Base-by-base conservation (phyloP, 2,888 invertebrate species). In the Cheilosia vulpina region DNA sequence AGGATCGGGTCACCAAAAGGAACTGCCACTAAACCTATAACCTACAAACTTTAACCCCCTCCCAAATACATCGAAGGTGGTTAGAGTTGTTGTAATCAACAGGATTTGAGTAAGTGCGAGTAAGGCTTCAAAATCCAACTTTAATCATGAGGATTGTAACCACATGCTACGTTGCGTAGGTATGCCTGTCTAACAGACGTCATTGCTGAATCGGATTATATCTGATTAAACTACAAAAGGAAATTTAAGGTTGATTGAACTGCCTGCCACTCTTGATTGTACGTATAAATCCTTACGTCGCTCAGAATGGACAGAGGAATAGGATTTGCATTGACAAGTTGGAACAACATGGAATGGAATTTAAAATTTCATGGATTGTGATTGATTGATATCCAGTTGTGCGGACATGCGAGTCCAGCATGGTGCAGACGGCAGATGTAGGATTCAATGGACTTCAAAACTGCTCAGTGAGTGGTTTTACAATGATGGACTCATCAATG, bases 141-240 rank as follows among this genome's bases (percentile, higher is more conserved):
- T 19, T 17, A 19, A 45, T 45, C 45, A 45, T 17, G 47, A 17
- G 2, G 9, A 17, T 19, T 47, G 47, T 47, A 17, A 47, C 9
- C 19, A 2, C 9, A 6, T 47, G 9, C 7, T n/a, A 6, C 5
- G 5, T 17, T 4, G 1, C n/a, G 6, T 0, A 2, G 9, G 31
- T 31, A 9, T 45, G 15, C 3, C 7, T 43, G 43, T 45, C 17
- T n/a, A 17, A 9, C 17, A 17, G 19, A 47, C 9, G 2, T 9
- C 47, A 17, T 7, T 17, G 17, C 7, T 19, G 9, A 53, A 50
- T 13, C 27, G 24, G 53, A 55, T 53, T 66, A 4, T 52, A 52
- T n/a, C 17, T 41, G 53, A 66, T 66, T 55, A 47, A n/a, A 53
- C 11, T 52, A 13, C 66, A 66, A 53, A 53, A 53, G 66, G 41